Base-by-base conservation (phyloP, 2,888 invertebrate species). In the Cosmorhoe ocellata region DNA sequence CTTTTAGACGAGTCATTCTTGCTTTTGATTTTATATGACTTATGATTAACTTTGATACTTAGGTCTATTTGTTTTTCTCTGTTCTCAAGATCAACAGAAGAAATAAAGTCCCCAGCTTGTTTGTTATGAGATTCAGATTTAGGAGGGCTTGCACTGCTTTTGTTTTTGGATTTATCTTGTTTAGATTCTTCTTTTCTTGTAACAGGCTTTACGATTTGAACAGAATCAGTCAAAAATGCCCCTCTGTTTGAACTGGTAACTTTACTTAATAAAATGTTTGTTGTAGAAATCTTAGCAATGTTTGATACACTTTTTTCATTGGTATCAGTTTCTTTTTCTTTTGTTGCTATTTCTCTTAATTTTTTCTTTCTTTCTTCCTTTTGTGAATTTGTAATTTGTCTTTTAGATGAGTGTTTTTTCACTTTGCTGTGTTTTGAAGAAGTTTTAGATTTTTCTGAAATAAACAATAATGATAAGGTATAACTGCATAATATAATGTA, bases 181-280 rank as follows among this genome's bases (percentile, higher is more conserved):
- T 59, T 63, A 39, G 33, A 34, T 48, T 59, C 63, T 39, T 63
- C 64, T 52, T 74, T 79, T 64, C 66, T 69, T 50, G 76, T 75
- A 18, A 66, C 74, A 46, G 79, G 73, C 61, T 78, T 76, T 1
- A 74, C 69, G 51, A 69, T 59, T 61, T 74, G 63, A 28, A 62
- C 64, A 31, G 64, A 47, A 64, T 86, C 81, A 12, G 81, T 82
- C 36, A 93, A 76, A 65, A 92, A 92, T 30, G 91, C 91, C 0
- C 92, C 92, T 24, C 93, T 85, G 59, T 92, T 92, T 24, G 83
- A 81, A 13, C 76, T 61, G 0, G 92, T 91, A 5, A 91, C 59
- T 73, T 92, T 93, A 11, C 22, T 42, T n/a, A n/a, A n/a, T n/a
- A n/a, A n/a, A 0, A 90, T 84, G 69, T 74, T 77, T 36, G 66